Base-by-base conservation (phyloP, 2,113 vertebrate species). In the Apodemus speciosus region DNA sequence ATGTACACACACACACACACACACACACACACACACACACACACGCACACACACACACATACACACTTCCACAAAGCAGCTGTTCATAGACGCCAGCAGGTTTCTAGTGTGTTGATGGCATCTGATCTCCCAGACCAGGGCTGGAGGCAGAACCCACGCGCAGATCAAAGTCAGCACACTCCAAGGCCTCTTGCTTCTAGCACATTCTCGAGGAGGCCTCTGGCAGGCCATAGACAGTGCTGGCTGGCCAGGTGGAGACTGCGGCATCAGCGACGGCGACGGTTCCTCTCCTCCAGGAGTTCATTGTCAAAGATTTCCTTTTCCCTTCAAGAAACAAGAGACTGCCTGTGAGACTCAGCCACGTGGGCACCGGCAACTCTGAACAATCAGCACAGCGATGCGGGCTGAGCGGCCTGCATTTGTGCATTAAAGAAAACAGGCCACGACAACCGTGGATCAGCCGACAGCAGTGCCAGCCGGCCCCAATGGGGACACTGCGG, bases 241-340 rank as follows among this genome's bases (percentile, higher is more conserved):
- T 32, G 51, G 2, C 69, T 13, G 51, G 85, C 68, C 15, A 0
- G n/a, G 56, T 10, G 20, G 71, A 32, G 25, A 6, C 66, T 21
- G 11, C 4, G 15, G 72, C 0, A 0, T 43, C 89, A 96, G 91
- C 35, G 56, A 15, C 6, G 79, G 14, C 49, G 66, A 9, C 18
- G 88, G 30, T 16, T 85, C 86, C 93, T 62, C 56, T 97, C 76
- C 92, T 97, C 97, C 6, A 98, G 32, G 13, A 98, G 97, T 87
- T 98, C 96, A 46, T 98, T 97, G 11, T 98, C 98, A 75, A 98
- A 98, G 13, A 97, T 92, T 21, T 98, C 96, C 40, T 97, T 98
- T 94, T 98, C 98, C 95, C 98, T 98, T 91, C 7, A 90, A 71
- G 79, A 96, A 76, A 90, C 60, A 96, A 32, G 62, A 69, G 72